A percentile compares a stretch with the other conserved stretches of the same genome.
Evolutionary conservation across 2,888 invertebrate species (phyloP).

Genomic region (Boloria euphrosyne): DNA sequence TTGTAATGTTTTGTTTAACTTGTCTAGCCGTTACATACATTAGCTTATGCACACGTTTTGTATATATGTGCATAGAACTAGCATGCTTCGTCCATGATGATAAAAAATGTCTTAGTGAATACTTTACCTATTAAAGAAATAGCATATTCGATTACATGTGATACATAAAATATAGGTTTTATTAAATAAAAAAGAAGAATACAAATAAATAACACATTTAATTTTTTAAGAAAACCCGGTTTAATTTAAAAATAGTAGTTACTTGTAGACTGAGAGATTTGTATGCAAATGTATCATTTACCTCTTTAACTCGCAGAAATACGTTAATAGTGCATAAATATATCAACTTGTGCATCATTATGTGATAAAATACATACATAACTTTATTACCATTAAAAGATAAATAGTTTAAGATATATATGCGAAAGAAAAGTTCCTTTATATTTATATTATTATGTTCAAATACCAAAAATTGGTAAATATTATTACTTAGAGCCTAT

Average conservation of each 20-base stretch:
- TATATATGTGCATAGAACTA: not conserved
- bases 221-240: too few species aligned
- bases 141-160: too few species aligned
- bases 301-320: constrained; percentile 32
- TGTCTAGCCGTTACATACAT: constrained; percentile 9
- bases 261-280: constrained; percentile 4
- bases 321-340: constrained; percentile 29
- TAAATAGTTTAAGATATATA: too few species aligned
- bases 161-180: not conserved
- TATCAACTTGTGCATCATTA: constrained; percentile 34
- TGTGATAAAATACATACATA: constrained; percentile 32
- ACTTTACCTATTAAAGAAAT: too few species aligned
- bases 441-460: too few species aligned
- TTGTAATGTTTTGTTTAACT: constrained; percentile 22
- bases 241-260: not conserved
- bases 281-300: constrained; percentile 38
- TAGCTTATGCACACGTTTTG: not conserved
- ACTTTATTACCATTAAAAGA: constrained; percentile 22
- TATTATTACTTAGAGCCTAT: too few species aligned
- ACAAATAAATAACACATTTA: not conserved
- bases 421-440: too few species aligned
- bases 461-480: too few species aligned
- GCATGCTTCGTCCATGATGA: too few species aligned
- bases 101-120: too few species aligned
- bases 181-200: not conserved